A percentile compares a stretch with the other conserved stretches of the same genome.
These are phyloP conservation scores for Chaetodon trifasciatus DNA, from an alignment of 2,797 vertebrate genomes.

Conservation along the genomic window DNA sequence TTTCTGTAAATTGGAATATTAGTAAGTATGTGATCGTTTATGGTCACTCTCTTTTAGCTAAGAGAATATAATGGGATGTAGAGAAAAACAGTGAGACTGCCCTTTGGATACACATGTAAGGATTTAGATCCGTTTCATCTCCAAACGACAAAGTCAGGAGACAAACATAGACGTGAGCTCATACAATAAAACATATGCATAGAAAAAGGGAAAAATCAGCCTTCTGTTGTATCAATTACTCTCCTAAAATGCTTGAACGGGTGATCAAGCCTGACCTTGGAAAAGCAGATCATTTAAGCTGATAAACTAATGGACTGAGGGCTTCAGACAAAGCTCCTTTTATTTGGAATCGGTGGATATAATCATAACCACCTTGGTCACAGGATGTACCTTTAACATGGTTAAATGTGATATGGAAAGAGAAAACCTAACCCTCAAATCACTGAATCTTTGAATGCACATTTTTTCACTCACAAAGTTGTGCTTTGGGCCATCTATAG, in stretches of 20 bases:
- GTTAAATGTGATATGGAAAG: slow-evolving; percentile 9
- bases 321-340: slow-evolving; percentile 25
- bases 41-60: slow-evolving; percentile 31
- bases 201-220: slow-evolving; percentile 39
- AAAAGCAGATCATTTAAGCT: slow-evolving; percentile 18
- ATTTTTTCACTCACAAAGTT: neutral
- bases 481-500: slow-evolving; percentile 2
- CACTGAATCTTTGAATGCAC: neutral
- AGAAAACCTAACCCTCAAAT: slow-evolving; percentile 4
- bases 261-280: slow-evolving; percentile 3
- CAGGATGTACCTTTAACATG: slow-evolving; percentile 21
- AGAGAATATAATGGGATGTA: slow-evolving; percentile 33
- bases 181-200: slow-evolving; percentile 43
- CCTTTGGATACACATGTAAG: slow-evolving; percentile 29
- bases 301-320: slow-evolving; percentile 6
- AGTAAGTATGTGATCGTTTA: slow-evolving; percentile 26
- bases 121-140: slow-evolving; percentile 25
- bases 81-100: slow-evolving; percentile 34
- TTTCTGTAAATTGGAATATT: slow-evolving; percentile 54
- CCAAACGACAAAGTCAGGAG: neutral
- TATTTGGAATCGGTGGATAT: slow-evolving; percentile 30
- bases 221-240: neutral
- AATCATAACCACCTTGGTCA: slow-evolving; percentile 11
- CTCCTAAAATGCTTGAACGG: slow-evolving; percentile 28
- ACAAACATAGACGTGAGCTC: slow-evolving; percentile 19